Evolutionary conservation across 1,140 invertebrate genomes (phyloP), one percentile per base, ranked within the genome.

Genomic region (Drosophila fuyamai): DNA sequence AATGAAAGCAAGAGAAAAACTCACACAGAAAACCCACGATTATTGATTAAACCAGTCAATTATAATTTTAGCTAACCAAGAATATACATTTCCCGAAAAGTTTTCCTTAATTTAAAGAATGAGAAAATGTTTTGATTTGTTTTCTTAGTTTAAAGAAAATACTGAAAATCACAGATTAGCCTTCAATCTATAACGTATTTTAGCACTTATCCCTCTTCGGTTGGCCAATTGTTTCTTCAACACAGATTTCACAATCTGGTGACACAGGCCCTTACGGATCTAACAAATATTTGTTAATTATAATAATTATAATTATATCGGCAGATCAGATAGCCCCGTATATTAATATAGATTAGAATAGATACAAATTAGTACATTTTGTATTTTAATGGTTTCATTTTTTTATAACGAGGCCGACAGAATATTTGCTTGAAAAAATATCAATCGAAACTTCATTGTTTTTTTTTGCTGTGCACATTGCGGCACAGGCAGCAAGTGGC

Each of bases 401-500:
- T 23, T 23, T 23, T 23, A 4, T 4, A 23, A 23, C 23, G 23
- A 23, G 4, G 1, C 4, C 3, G 23, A 23, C 23, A 23, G 3
- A 23, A 4, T 23, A 2, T 23, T n/a, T n/a, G n/a, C n/a, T n/a
- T n/a, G n/a, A n/a, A n/a, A n/a, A n/a, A n/a, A n/a, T n/a, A n/a
- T n/a, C n/a, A n/a, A n/a, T n/a, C n/a, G n/a, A 29, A 2, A 29
- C 0, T 29, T 32, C 6, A 32, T 32, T 16, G 5, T 35, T 44
- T 60, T 44, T 60, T 60, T 5, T 10, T 14, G 7, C 47, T 9
- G 46, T 68, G 60, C 7, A 65, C 1, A 71, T 79, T 88, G 50
- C 55, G 14, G 50, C 48, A 75, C 68, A 59, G 70, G 60, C 75
- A 58, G 73, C 67, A 65, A 73, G 73, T 76, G 60, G 76, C 56